A percentile compares a stretch with the other conserved stretches of the same genome.
Conservation (phyloP, 2,888 invertebrate genomes). For the Drosophila nr. perissopoda region DNA sequence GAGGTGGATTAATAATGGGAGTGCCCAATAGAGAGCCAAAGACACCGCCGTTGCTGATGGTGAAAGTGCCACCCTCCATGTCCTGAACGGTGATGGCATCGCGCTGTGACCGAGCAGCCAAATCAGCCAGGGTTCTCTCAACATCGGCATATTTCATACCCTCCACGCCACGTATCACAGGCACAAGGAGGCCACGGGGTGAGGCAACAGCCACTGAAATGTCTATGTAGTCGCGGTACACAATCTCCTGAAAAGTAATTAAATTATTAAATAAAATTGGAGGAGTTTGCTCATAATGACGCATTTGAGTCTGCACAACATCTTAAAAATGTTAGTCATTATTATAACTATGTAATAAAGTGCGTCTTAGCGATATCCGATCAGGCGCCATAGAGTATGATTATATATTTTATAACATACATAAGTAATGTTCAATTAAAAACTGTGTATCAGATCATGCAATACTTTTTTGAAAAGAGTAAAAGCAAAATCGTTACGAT, state of each 20-base stretch:
- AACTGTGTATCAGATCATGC: too few species aligned
- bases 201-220: conserved; percentile 99
- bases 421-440: too few species aligned
- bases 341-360: not conserved
- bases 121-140: conserved; percentile 93
- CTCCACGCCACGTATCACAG: conserved; percentile 97
- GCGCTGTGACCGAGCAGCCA: conserved; percentile 96
- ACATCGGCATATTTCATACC: conserved; percentile 98
- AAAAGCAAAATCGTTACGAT: not conserved
- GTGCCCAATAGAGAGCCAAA: conserved; percentile 99
- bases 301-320: not conserved
- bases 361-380: too few species aligned
- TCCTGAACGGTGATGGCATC: conserved; percentile 97
- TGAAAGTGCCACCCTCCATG: conserved; percentile 99
- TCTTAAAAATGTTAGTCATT: not conserved
- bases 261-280: not conserved
- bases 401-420: not conserved
- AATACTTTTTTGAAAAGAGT: not conserved
- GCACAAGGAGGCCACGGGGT: conserved; percentile 98
- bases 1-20: conserved; percentile 99
- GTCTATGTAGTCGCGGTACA: conserved; percentile 97
- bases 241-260: conserved; percentile 83
- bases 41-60: conserved; percentile 99
- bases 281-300: not conserved
- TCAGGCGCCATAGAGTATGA: too few species aligned